Conservation (phyloP, 1,140 invertebrate species). For the Drosophila arizonae region DNA sequence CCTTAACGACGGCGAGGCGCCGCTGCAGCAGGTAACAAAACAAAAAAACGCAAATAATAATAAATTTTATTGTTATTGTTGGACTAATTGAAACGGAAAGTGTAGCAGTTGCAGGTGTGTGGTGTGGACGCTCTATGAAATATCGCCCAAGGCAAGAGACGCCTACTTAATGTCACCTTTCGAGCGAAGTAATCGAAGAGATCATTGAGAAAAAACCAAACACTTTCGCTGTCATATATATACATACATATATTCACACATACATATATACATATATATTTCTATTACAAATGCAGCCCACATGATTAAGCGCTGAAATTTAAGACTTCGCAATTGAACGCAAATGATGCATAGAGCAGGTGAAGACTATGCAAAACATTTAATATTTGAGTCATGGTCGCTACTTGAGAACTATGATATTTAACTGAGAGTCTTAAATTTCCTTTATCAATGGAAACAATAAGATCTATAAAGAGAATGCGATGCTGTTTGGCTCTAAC, state of each 20-base stretch:
- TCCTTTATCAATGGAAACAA: conserved; percentile 8
- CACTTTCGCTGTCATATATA: conserved; percentile 56
- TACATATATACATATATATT: background rate
- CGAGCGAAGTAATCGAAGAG: conserved; percentile 48
- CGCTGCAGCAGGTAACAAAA: conserved; percentile 38
- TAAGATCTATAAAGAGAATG: too few species aligned
- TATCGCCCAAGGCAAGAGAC: conserved; percentile 33
- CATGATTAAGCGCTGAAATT: conserved; percentile 19
- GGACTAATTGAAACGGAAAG: conserved; percentile 52
- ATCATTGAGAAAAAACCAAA: conserved; percentile 8
- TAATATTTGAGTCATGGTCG: conserved; percentile 40
- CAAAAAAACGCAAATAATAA: conserved; percentile 4
- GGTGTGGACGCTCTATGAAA: conserved; percentile 7
- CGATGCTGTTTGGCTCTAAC: too few species aligned
- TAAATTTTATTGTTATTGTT: conserved; percentile 8
- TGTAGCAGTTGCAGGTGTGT: conserved; percentile 48
- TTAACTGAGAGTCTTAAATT: conserved; percentile 11
- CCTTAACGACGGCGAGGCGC: conserved; percentile 42
- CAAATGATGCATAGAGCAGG: background rate
- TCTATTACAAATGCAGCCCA: background rate
- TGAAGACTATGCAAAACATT: conserved; percentile 10
- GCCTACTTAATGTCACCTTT: conserved; percentile 68
- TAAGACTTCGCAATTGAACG: conserved; percentile 20
- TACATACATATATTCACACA: background rate
- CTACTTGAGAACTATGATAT: background rate